Conservation (phyloP, 1,140 invertebrate genomes). For the Oscheius sp. region DNA sequence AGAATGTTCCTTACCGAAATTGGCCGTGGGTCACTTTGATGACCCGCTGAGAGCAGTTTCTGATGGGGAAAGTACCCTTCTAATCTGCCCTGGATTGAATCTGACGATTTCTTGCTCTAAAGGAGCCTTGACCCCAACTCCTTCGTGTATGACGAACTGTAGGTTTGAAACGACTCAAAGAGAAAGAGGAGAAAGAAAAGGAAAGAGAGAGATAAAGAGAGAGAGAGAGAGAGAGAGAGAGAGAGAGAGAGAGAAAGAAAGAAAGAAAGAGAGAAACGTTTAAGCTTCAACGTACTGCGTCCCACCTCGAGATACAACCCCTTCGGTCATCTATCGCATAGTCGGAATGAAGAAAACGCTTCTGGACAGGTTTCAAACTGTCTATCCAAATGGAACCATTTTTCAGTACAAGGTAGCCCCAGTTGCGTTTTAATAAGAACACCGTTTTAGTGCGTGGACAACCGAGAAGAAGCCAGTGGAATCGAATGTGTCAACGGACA, state of each 20-base stretch:
- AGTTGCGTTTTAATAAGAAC: too few relatives aligned
- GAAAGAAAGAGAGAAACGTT: too few relatives aligned
- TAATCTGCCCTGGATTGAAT: slow-evolving; percentile 19
- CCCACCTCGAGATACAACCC: slow-evolving; percentile 22
- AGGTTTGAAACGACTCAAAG: not conserved
- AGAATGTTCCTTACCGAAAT: slow-evolving; percentile 9
- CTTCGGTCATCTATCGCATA: slow-evolving; percentile 22
- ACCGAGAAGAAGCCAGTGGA: slow-evolving; percentile 21
- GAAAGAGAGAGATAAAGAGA: too few relatives aligned
- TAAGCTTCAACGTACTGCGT: slow-evolving; percentile 21
- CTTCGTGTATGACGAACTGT: slow-evolving; percentile 23
- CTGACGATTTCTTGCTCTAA: slow-evolving; percentile 25
- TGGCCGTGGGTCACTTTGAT: slow-evolving; percentile 19
- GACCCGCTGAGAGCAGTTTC: not conserved
- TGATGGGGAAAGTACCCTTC: slow-evolving; percentile 15
- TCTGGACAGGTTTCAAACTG: slow-evolving; percentile 22
- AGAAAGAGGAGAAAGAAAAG: too few relatives aligned
- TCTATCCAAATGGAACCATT: slow-evolving; percentile 29
- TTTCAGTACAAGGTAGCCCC: slow-evolving; percentile 24
- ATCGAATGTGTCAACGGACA: slow-evolving; percentile 29
- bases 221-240: too few relatives aligned
- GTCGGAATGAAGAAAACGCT: slow-evolving; percentile 15
- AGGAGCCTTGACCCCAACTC: slow-evolving; percentile 16
- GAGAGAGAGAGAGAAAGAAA: too few relatives aligned
- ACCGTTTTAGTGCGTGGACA: slow-evolving; percentile 18